Conservation (phyloP, 2,888 invertebrate genomes). For the Thereva unica region DNA sequence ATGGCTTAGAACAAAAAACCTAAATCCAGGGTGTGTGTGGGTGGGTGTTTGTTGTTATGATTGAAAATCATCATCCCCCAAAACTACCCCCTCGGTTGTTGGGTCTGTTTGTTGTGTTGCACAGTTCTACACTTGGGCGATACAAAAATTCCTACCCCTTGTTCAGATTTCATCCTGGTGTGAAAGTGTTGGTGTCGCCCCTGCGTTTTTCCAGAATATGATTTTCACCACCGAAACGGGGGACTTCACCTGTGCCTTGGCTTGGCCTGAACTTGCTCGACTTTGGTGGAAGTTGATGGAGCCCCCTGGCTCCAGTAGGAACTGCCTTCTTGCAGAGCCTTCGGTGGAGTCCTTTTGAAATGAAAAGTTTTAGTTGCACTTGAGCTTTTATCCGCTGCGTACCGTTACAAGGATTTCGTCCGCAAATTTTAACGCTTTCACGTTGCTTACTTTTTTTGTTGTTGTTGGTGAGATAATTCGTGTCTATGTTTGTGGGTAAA, state of each 20-base stretch:
- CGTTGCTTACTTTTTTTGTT: too few relatives aligned
- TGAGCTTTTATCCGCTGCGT: slow-evolving; percentile 54
- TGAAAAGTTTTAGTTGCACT: slow-evolving; percentile 53
- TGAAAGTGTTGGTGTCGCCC: too few relatives aligned
- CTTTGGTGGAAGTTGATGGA: slow-evolving; percentile 23
- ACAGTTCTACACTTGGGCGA: too few relatives aligned
- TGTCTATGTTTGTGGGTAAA: too few relatives aligned
- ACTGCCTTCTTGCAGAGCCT: neutral
- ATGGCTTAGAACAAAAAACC: slow-evolving; percentile 16
- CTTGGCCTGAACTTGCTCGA: neutral
- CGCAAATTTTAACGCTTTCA: too few relatives aligned
- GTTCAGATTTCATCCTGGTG: too few relatives aligned
- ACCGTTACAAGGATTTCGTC: slow-evolving; percentile 10
- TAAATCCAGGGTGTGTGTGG: slow-evolving; percentile 10
- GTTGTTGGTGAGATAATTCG: too few relatives aligned
- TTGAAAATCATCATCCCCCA: slow-evolving; percentile 31
- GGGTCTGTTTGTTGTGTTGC: neutral
- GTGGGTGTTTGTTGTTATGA: slow-evolving; percentile 36
- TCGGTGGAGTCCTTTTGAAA: slow-evolving; percentile 35
- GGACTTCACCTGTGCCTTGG: neutral
- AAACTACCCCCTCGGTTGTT: neutral
- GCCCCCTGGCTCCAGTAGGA: slow-evolving; percentile 31
- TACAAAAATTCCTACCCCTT: slow-evolving; percentile 30
- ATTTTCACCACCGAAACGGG: slow-evolving; percentile 1
- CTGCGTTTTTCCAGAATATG: neutral